Base-by-base conservation (phyloP, 2,113 vertebrate genomes). In the Regulus satrapa region DNA sequence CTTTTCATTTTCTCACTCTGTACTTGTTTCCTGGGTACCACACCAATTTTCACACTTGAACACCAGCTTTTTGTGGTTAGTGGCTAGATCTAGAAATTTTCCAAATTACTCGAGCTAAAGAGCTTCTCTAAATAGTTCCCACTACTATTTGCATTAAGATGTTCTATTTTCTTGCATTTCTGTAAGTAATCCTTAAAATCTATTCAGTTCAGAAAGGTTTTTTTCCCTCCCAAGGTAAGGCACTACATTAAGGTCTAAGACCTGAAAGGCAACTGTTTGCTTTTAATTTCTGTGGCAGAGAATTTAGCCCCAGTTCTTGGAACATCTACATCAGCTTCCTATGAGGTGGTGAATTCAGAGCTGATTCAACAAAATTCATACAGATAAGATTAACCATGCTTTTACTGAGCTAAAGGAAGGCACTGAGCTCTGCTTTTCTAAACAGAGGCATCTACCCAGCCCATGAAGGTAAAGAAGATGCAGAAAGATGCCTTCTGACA, bases 291-390 rank as follows among this genome's bases (percentile, higher is more conserved):
- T 67, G 43, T 55, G 46, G 49, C 18, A 26, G 21, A 64, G n/a
- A 43, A 48, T 55, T 79, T 40, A 95, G 43, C 46, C 51, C 34
- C 63, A 90, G 7, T 96, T 97, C 95, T 84, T 93, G 85, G 88
- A 95, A 96, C 46, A 29, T 32, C 36, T 71, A 46, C 48, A 94
- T n/a, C 75, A 71, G 40, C 46, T 95, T 96, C 85, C 85, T 90
- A 81, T 58, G 28, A 74, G 56, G 43, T 66, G 75, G 72, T 80
- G 71, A 93, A 77, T 80, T 91, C 59, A 80, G 88, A 74, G 92
- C 85, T 97, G 89, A 97, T 51, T 94, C 78, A 71, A 88, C 75
- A 92, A 36, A 90, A 73, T 52, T 66, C 43, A 25, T 31, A 5
- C 1, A 34, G 32, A 10, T 45, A 36, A 61, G 45, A 34, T 81